Conservation (phyloP, 2,113 vertebrate genomes). For the Poecilia latipinna region DNA sequence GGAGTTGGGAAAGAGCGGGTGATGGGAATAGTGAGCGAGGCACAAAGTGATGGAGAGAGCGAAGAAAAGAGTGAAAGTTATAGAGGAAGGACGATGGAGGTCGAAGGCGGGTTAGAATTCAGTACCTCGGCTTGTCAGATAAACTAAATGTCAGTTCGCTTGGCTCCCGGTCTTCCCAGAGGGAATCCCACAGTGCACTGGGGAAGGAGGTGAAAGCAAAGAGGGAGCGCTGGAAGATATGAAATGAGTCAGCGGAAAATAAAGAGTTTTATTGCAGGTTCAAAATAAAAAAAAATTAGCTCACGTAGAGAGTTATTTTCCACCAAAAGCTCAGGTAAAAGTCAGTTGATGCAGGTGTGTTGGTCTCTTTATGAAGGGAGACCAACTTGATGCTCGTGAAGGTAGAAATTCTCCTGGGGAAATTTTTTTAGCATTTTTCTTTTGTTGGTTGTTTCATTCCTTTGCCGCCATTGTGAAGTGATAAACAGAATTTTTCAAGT, state of each 20-base stretch:
- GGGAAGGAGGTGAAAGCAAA: slow-evolving; percentile 8
- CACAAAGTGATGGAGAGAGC: slow-evolving; percentile 7
- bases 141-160: slow-evolving; percentile 50
- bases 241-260: slow-evolving; percentile 68
- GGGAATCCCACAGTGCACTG: slow-evolving; percentile 49
- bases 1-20: background rate
- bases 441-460: slow-evolving; percentile 48
- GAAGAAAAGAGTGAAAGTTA: slow-evolving; percentile 31
- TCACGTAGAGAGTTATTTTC: slow-evolving; percentile 55
- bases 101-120: slow-evolving; percentile 62
- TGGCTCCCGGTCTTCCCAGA: slow-evolving; percentile 39
- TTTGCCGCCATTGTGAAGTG: slow-evolving; percentile 46
- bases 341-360: slow-evolving; percentile 50
- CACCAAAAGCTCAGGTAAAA: slow-evolving; percentile 66
- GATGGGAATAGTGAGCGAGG: background rate
- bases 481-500: slow-evolving; percentile 52
- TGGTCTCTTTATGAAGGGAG: slow-evolving; percentile 56
- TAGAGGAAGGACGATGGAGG: slow-evolving; percentile 56
- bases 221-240: slow-evolving; percentile 20
- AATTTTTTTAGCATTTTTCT: slow-evolving; percentile 2
- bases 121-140: slow-evolving; percentile 51
- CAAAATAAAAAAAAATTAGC: slow-evolving; percentile 52
- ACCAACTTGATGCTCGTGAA: slow-evolving; percentile 27
- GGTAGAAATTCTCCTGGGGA: slow-evolving; percentile 34
- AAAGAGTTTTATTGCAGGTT: slow-evolving; percentile 45